Conservation (phyloP, 1,140 invertebrate genomes). For the Heterodera schachtii region DNA sequence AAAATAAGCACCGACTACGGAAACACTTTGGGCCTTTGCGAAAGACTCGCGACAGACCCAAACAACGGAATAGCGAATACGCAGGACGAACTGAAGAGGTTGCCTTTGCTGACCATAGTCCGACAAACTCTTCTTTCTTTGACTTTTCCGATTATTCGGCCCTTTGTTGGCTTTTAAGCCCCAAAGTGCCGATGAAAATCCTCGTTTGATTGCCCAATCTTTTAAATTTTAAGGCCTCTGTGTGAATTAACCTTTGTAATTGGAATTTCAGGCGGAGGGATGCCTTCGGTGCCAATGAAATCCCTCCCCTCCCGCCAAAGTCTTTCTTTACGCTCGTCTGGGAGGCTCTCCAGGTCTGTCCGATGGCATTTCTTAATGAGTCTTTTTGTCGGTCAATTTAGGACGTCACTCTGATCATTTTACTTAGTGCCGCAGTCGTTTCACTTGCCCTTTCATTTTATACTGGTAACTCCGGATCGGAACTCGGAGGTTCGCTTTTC, state of each 20-base stretch:
- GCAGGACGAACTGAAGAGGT: constrained; percentile 80
- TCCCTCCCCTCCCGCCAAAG: constrained; percentile 98
- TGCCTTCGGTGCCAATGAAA: constrained; percentile 94
- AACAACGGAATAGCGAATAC: constrained; percentile 84
- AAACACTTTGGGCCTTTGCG: constrained; percentile 89
- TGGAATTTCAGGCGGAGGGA: constrained; percentile 74
- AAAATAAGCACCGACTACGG: constrained; percentile 79
- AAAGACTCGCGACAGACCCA: constrained; percentile 86
- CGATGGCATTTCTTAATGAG: background rate
- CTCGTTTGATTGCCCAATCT: background rate
- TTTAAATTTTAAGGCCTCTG: background rate
- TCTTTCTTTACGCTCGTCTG: constrained; percentile 96
- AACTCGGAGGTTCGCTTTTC: background rate
- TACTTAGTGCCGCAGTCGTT: constrained; percentile 74
- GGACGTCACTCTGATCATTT: constrained; percentile 50
- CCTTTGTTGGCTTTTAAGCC: no score
- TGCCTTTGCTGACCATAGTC: background rate
- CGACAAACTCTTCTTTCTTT: no score
- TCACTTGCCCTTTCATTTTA: constrained; percentile 73
- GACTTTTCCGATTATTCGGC: no score
- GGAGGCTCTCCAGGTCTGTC: constrained; percentile 84
- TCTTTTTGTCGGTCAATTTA: background rate
- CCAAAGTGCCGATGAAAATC: no score
- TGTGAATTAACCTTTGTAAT: no score
- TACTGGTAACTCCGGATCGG: background rate